These are phyloP conservation scores for Pogona vitticeps DNA, from an alignment of 2,113 vertebrate genomes.

Conservation along the genomic window DNA sequence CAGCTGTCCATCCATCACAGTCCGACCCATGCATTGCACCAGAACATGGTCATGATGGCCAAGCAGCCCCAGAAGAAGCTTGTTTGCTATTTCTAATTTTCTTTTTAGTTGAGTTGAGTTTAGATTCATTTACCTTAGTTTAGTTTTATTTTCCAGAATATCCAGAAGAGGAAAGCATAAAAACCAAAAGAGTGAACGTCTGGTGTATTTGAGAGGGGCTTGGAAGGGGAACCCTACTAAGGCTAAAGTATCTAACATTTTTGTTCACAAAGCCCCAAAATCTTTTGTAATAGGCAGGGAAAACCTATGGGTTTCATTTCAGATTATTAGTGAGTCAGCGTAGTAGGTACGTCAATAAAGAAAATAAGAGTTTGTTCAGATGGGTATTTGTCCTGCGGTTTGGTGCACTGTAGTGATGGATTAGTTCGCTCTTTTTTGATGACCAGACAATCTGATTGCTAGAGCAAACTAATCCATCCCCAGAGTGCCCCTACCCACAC, in stretches of 20 bases:
- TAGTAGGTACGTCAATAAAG: neutral
- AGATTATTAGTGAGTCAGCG: neutral
- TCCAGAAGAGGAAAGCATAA: neutral
- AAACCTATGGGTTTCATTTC: neutral
- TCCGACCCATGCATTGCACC: too few species aligned
- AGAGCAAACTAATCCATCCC: too few species aligned
- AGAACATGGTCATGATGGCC: neutral
- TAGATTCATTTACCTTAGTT: too few species aligned
- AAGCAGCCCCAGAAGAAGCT: neutral
- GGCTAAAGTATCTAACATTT: neutral
- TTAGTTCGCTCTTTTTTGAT: too few species aligned
- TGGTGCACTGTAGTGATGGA: too few species aligned
- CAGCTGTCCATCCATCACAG: neutral
- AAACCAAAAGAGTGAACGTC: neutral
- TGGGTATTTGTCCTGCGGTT: too few species aligned
- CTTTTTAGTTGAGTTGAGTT: too few species aligned
- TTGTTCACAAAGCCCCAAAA: neutral
- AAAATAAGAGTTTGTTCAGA: neutral
- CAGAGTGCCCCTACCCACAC: too few species aligned
- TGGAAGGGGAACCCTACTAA: neutral
- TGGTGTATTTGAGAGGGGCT: neutral
- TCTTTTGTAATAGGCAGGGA: neutral
- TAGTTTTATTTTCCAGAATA: neutral
- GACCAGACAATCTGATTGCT: too few species aligned
- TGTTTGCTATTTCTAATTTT: neutral